These are phyloP conservation scores for Tenthredo scrophulariae DNA, from an alignment of 2,888 invertebrate species.

Conservation along the genomic window DNA sequence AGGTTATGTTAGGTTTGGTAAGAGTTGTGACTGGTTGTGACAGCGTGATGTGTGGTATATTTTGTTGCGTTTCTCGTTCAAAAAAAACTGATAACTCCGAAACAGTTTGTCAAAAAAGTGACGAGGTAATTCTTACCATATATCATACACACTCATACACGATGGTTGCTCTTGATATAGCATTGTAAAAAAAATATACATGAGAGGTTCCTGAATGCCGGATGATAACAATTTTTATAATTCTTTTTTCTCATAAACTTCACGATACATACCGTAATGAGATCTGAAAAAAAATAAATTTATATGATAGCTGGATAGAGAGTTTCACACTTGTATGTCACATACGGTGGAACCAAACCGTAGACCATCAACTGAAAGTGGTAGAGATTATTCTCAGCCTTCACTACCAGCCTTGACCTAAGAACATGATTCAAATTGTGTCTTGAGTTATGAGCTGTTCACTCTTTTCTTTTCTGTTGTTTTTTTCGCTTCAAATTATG, in stretches of 20 bases:
- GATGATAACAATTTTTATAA: not conserved
- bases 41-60: conserved; percentile 80
- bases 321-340: no score
- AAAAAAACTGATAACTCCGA: conserved; percentile 57
- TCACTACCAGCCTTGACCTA: no score
- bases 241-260: not conserved
- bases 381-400: no score
- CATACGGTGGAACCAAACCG: no score
- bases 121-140: conserved; percentile 34
- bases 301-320: no score
- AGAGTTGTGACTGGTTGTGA: conserved; percentile 45
- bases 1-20: conserved; percentile 33
- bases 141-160: not conserved
- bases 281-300: no score
- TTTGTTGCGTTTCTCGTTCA: conserved; percentile 77
- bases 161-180: not conserved
- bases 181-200: not conserved
- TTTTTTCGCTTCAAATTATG: no score
- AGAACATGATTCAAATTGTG: no score
- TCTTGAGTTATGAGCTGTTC: no score
- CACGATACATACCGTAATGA: not conserved
- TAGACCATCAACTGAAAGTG: no score
- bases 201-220: not conserved
- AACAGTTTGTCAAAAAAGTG: not conserved
- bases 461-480: no score